Base-by-base conservation (phyloP, 2,888 invertebrate species). In the Muscina levida region DNA sequence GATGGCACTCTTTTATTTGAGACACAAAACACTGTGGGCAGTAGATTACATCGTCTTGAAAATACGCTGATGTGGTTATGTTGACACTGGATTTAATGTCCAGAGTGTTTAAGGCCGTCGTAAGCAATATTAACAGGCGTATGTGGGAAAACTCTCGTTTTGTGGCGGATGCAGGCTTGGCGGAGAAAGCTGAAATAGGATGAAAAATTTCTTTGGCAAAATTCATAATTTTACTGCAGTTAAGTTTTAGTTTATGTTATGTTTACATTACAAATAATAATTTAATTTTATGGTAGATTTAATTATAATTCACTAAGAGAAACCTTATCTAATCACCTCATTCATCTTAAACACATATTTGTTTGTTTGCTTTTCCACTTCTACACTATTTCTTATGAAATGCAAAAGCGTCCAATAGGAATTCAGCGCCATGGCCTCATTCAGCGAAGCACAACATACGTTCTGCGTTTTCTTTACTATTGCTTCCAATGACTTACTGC, bases 1-100 rank as follows among this genome's bases (percentile, higher is more conserved):
- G 2, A 4, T 65, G 26, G 66, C 87, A 87, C 10, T 75, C 57
- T 19, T 67, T 46, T 6, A 77, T 68, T 67, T 85, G 85, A 0
- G 26, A 48, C 31, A 66, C 13, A 65, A 86, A 87, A 68, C 87
- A 87, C 13, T 66, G 75, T 1, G 75, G 51, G 44, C 86, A 87
- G 11, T 77, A 72, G 13, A 31, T 17, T 0, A 82, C 24, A 68
- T 87, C 87, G 4, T 15, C 53, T 26, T 75, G 42, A 13, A 86
- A 83, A n/a, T n/a, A n/a, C 4, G 4, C 4, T 3, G 3, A 3
- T 8, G 31, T 31, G 3, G 31, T 31, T 31, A 31, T 31, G 31
- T 82, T 24, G 11, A 56, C 48, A 0, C 13, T n/a, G 22, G 19
- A 46, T 56, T 72, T 62, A 2, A 13, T 48, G 11, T 81, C 74